Conservation (phyloP, 2,113 vertebrate genomes). For the Asarcornis scutulata region DNA sequence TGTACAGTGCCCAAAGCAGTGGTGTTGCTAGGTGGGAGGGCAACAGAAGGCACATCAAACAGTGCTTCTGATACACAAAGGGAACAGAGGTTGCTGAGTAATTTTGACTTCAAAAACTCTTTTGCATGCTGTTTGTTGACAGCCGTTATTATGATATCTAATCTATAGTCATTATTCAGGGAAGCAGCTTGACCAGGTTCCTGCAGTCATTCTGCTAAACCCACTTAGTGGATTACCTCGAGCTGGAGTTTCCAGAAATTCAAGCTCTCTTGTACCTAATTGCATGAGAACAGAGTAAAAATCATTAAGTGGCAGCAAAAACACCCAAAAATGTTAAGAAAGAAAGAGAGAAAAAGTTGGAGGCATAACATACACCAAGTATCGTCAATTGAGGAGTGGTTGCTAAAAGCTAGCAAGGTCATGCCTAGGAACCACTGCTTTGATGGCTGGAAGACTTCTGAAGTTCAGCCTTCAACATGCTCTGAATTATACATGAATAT, state of each 20-base stretch:
- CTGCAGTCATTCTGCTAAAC: neutral
- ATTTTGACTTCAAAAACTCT: slow-evolving; percentile 30
- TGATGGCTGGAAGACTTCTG: neutral
- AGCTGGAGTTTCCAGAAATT: neutral
- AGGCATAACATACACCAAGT: neutral
- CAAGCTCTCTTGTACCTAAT: neutral
- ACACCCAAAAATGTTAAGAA: neutral
- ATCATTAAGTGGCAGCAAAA: neutral
- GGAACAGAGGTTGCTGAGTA: neutral
- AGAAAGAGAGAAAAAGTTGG: neutral
- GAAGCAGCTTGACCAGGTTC: slow-evolving; percentile 20
- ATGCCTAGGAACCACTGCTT: neutral
- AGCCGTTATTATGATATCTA: slow-evolving; percentile 35
- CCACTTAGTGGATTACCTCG: neutral
- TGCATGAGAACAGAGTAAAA: neutral
- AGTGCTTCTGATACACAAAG: rapidly evolving
- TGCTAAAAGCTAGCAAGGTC: neutral
- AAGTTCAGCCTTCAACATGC: neutral
- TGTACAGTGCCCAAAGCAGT: neutral
- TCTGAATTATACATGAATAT: neutral
- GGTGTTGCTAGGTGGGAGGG: neutral
- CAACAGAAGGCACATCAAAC: slow-evolving; percentile 9
- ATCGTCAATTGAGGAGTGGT: neutral
- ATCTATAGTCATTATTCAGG: neutral
- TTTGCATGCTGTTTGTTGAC: slow-evolving; percentile 21